Evolutionary conservation across 2,113 vertebrate species (phyloP), one percentile per base, ranked within the genome.

Genomic region (Chrysochloris asiatica): DNA sequence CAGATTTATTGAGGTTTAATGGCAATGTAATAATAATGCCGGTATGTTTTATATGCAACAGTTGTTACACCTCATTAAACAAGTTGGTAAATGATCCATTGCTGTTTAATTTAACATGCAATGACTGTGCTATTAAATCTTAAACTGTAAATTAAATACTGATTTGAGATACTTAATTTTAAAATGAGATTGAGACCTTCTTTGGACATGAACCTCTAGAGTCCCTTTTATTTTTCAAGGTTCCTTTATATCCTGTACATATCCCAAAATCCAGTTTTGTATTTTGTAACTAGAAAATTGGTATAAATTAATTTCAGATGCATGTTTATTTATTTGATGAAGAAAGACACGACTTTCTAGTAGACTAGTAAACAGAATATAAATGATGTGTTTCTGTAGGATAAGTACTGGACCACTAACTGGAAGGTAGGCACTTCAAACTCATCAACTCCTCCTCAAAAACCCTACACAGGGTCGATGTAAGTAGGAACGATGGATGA

Each of bases 51-150:
- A 97, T 96, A 97, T 95, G 92, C 95, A 95, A 92, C 88, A 83
- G 28, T 95, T 96, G 97, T 97, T 96, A 96, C 95, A 97, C 89
- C 83, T 97, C 97, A 97, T 98, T 98, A 98, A 98, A 91, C 90
- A 95, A 81, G 80, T 92, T 97, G 72, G 90, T 97, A 97, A 97
- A 98, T 97, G 97, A 98, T 97, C 96, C 97, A 95, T 93, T 97
- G 92, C 92, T 97, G 93, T 97, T 97, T 97, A 97, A 98, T 98
- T n/a, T 98, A 98, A 97, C 97, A 97, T 95, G 94, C 86, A 97
- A 96, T 96, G 96, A 96, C 61, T 95, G 78, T 91, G 90, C 95
- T 97, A 98, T 97, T 97, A 97, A 97, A 97, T 97, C 93, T 97
- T 97, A 96, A 95, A 96, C 95, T 95, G 96, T 93, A 97, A 97